Evolutionary conservation across 2,888 invertebrate genomes (phyloP).

Genomic region (Drosophila subquinaria): DNA sequence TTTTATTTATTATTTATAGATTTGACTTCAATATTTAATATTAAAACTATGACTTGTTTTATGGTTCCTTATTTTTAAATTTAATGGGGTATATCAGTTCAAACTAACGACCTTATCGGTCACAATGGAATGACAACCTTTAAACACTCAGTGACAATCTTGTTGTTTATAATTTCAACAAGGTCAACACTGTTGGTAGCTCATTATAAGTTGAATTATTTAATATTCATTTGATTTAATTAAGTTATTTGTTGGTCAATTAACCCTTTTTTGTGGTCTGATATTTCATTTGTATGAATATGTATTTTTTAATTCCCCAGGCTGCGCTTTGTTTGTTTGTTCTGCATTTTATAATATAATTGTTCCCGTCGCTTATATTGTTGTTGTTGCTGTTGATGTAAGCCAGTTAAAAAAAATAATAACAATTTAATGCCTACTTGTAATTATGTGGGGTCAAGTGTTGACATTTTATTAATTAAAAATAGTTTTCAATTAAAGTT

Average conservation of each 20-base stretch:
- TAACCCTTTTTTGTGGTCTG: constrained; percentile 72
- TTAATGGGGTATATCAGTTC: background rate
- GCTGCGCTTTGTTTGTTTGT: constrained; percentile 60
- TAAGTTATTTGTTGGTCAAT: constrained; percentile 81
- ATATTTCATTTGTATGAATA: constrained; percentile 64
- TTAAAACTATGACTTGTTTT: too few relatives aligned
- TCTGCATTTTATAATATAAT: constrained; percentile 69
- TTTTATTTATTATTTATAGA: background rate
- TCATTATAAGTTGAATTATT: constrained; percentile 76
- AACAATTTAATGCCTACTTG: constrained; percentile 63
- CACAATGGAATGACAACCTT: constrained; percentile 4
- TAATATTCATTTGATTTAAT: constrained; percentile 79
- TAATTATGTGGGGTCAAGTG: constrained; percentile 67
- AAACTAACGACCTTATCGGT: background rate
- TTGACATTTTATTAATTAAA: constrained; percentile 80
- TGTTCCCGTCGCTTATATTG: constrained; percentile 34
- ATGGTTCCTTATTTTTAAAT: too few relatives aligned
- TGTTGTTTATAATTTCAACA: constrained; percentile 65
- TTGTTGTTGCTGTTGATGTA: constrained; percentile 16
- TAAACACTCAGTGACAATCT: constrained; percentile 15
- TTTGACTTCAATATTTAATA: too few relatives aligned
- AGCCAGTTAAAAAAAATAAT: constrained; percentile 17
- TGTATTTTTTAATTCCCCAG: constrained; percentile 30
- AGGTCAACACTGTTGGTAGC: constrained; percentile 71
- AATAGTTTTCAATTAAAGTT: constrained; percentile 77